A percentile compares a stretch with the other conserved stretches of the same genome.
Conservation (phyloP, 2,888 invertebrate species). For the Mesorhabditis belari region DNA sequence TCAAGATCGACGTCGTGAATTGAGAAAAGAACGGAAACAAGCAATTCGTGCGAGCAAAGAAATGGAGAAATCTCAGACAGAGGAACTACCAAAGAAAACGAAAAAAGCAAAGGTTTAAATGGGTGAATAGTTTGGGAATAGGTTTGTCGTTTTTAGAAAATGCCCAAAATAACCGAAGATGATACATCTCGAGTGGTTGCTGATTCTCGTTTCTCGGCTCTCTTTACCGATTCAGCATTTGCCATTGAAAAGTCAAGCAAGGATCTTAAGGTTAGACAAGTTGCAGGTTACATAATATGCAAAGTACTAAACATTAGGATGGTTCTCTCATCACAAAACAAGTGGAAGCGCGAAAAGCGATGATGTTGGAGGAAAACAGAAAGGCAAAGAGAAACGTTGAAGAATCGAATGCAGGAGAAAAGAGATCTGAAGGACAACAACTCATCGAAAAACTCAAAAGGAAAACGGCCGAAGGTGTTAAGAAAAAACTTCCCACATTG, state of each 20-base stretch:
- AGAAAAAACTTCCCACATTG: slow-evolving; percentile 7
- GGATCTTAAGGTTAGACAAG: slow-evolving; percentile 10
- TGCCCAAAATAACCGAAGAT: slow-evolving; percentile 13
- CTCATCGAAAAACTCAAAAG: slow-evolving; percentile 22
- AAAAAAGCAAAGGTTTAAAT: background rate
- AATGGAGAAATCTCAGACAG: background rate
- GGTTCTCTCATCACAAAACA: slow-evolving; percentile 13
- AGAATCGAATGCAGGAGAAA: background rate
- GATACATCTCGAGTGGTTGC: slow-evolving; percentile 21
- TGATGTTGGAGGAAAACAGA: background rate
- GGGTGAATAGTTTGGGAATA: background rate
- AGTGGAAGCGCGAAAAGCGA: slow-evolving; percentile 9
- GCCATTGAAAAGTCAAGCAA: slow-evolving; percentile 38
- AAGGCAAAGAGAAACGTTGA: background rate
- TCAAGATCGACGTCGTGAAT: slow-evolving; percentile 10
- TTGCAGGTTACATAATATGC: background rate
- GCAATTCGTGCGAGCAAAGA: slow-evolving; percentile 7
- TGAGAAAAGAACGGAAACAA: slow-evolving; percentile 6
- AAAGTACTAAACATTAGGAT: background rate
- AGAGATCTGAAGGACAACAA: background rate
- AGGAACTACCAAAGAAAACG: background rate
- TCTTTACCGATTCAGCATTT: slow-evolving; percentile 46
- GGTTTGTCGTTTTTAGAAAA: background rate
- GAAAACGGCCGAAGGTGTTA: slow-evolving; percentile 16
- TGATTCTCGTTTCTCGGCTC: slow-evolving; percentile 43